Evolutionary conservation across 2,888 invertebrate species (phyloP).

Genomic region (Caenorhabditis virilis): DNA sequence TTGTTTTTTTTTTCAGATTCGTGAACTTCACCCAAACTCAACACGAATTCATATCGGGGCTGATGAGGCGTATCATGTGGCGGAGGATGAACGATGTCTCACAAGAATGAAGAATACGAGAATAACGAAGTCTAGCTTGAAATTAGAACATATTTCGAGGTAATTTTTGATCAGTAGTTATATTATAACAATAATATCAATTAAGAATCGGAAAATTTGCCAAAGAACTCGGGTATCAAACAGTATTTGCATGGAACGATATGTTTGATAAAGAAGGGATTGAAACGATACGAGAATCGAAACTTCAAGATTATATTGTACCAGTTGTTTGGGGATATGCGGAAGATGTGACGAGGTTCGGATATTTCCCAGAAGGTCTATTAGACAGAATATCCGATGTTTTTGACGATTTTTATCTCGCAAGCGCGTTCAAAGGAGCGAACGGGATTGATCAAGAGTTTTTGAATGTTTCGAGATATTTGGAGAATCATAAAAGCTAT

Average conservation of each 20-base stretch:
- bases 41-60: slow-evolving; percentile 77
- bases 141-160: slow-evolving; percentile 74
- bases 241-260: slow-evolving; percentile 65
- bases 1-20: too few species aligned
- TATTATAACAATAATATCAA: not conserved
- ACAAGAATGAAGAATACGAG: slow-evolving; percentile 10
- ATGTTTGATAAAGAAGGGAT: slow-evolving; percentile 58
- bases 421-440: slow-evolving; percentile 86
- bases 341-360: slow-evolving; percentile 52
- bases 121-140: slow-evolving; percentile 71
- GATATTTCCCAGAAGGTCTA: slow-evolving; percentile 63
- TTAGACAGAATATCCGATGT: slow-evolving; percentile 68
- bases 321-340: slow-evolving; percentile 63
- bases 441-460: slow-evolving; percentile 79
- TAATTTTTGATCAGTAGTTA: slow-evolving; percentile 3
- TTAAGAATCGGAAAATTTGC: slow-evolving; percentile 42
- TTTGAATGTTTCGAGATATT: slow-evolving; percentile 76
- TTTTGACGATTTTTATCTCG: slow-evolving; percentile 80
- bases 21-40: slow-evolving; percentile 65
- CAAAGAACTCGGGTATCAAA: slow-evolving; percentile 41
- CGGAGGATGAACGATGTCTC: slow-evolving; percentile 67
- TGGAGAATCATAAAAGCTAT: slow-evolving; percentile 80
- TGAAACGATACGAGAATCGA: slow-evolving; percentile 33
- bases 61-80: slow-evolving; percentile 80
- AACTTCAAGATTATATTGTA: slow-evolving; percentile 18